Base-by-base conservation (phyloP, 2,888 invertebrate species). In the Calameuta filiformis region DNA sequence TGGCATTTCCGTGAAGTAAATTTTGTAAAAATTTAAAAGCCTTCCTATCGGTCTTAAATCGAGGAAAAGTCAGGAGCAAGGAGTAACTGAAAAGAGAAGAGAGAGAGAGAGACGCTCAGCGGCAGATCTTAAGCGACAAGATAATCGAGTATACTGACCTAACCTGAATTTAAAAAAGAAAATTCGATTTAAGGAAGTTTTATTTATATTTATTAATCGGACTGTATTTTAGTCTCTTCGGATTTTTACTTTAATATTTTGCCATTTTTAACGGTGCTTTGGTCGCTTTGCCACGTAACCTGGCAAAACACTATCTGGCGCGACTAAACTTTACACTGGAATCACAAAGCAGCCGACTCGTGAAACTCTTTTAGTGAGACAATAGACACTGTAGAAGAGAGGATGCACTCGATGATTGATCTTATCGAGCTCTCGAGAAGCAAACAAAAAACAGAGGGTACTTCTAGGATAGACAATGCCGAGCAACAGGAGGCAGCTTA, bases 381-480 rank as follows among this genome's bases (percentile, higher is more conserved):
- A 75, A 73, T 83, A 87, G 85, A 89, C 88, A 88, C 78, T 83
- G 78, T 79, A 77, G 77, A 84, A 77, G 77, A 84, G 79, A 73
- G 82, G 83, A 73, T 80, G 79, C 84, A 84, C 86, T 87, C 82
- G 81, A 83, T 85, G 87, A 89, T 88, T 88, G 87, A 89, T 89
- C 86, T 85, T 81, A 79, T 79, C 82, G 75, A 81, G 85, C 81
- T 81, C 77, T 83, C 40, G 15, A 40, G 40, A 40, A 40, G 15
- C 1, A 15, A 40, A 37, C 3, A 15, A 40, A 15, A 15, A 15
- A 15, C 15, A 73, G 71, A 77, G 78, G 80, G 79, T 75, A 77
- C 81, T 78, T 79, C 79, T 78, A 81, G 83, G 83, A 86, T 83
- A 83, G 81, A 83, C 83, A 81, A 15, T 85, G 85, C 77, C 79